phyloP scores from a whole-genome alignment of 1,140 invertebrate species.

The Heliconius himera region DNA sequence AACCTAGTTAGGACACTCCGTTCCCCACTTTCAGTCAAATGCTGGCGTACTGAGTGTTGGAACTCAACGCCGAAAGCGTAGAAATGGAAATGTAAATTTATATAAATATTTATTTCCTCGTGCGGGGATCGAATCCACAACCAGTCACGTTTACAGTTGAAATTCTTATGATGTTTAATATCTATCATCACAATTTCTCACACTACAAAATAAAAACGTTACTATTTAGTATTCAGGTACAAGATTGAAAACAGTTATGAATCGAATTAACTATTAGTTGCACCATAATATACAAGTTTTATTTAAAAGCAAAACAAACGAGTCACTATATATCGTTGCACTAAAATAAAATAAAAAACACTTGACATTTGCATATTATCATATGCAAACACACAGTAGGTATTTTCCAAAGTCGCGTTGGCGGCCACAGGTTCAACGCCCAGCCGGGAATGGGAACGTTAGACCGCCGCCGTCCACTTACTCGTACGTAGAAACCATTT shows the following conservation, averaged over 20 bases:
- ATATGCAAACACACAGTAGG: not conserved
- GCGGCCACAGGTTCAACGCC: slow-evolving; percentile 28
- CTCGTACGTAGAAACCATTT: slow-evolving; percentile 8
- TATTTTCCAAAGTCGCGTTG: slow-evolving; percentile 15
- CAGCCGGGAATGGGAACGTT: slow-evolving; percentile 8
- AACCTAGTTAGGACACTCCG: too few relatives aligned
- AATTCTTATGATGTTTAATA: not conserved
- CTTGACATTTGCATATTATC: not conserved
- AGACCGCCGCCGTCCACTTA: slow-evolving; percentile 6
- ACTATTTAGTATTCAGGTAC: too few relatives aligned
- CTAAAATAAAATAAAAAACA: not conserved
- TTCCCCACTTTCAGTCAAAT: too few relatives aligned
- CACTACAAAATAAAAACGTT: not conserved
- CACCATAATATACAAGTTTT: too few relatives aligned
- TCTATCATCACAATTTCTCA: not conserved
- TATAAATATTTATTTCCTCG: too few relatives aligned
- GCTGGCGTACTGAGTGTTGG: too few relatives aligned
- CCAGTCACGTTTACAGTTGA: not conserved
- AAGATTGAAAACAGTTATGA: too few relatives aligned
- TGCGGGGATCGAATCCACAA: not conserved
- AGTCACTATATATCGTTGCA: not conserved
- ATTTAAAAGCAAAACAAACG: too few relatives aligned
- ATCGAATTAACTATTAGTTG: too few relatives aligned
- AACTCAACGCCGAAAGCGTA: too few relatives aligned
- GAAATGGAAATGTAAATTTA: too few relatives aligned